Percentiles rank a stretch among this genome's conserved stretches.
Conservation (phyloP, 1,140 invertebrate species). For the Papilio helenus region DNA sequence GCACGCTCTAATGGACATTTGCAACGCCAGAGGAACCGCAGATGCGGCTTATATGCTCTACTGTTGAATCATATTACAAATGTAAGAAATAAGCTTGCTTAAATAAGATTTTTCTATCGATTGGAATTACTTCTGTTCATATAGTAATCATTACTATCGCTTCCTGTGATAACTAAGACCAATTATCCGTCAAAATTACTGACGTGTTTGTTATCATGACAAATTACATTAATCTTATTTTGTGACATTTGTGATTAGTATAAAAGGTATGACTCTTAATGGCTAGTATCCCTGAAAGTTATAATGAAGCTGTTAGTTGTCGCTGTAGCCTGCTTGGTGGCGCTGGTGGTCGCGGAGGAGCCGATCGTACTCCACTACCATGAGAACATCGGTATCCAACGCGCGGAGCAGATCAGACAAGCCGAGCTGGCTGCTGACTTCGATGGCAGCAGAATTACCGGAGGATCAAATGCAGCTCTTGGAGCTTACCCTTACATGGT, state of each 20-base stretch:
- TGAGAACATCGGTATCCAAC: constrained; percentile 47
- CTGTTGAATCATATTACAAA: too few species aligned
- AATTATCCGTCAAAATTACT: not conserved
- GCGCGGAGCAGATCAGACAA: constrained; percentile 44
- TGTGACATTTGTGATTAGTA: not conserved
- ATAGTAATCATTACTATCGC: too few species aligned
- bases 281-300: not conserved
- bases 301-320: constrained; percentile 12
- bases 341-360: constrained; percentile 30
- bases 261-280: not conserved
- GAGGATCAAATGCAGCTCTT: constrained; percentile 40
- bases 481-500: constrained; percentile 11
- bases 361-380: constrained; percentile 51
- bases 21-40: too few species aligned
- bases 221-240: not conserved
- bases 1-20: too few species aligned
- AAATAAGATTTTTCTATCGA: too few species aligned
- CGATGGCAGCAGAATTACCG: constrained; percentile 53
- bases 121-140: too few species aligned
- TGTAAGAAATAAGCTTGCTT: too few species aligned
- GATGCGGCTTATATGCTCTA: too few species aligned
- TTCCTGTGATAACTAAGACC: not conserved
- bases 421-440: constrained; percentile 49
- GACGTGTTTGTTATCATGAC: not conserved
- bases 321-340: constrained; percentile 19